phyloP scores from a whole-genome alignment of 2,888 invertebrate species.

The Panzeria rudis region DNA sequence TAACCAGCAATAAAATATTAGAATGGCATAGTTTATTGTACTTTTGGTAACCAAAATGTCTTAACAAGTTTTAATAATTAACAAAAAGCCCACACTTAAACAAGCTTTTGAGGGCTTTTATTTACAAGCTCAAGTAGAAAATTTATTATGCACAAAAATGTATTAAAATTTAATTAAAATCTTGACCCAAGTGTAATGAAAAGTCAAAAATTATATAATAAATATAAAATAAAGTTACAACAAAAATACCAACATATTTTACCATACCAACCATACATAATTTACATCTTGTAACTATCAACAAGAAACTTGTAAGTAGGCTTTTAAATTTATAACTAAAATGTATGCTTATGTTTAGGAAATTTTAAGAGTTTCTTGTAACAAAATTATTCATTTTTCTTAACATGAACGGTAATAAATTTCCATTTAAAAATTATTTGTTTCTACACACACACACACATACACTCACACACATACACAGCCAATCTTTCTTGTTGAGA shows the following conservation, averaged over 20 bases:
- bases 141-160: constrained; percentile 44
- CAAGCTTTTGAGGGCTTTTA: background rate
- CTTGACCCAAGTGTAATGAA: constrained; percentile 57
- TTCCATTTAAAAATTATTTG: constrained; percentile 23
- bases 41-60: background rate
- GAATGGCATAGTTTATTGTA: background rate
- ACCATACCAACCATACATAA: constrained; percentile 1
- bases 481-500: background rate
- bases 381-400: constrained; percentile 47
- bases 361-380: constrained; percentile 35
- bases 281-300: constrained; percentile 14
- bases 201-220: constrained; percentile 41
- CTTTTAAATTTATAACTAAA: constrained; percentile 15
- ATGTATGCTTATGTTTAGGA: constrained; percentile 14
- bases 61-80: constrained; percentile 51
- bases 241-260: background rate
- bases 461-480: background rate
- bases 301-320: constrained; percentile 19
- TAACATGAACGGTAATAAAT: constrained; percentile 55
- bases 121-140: constrained; percentile 3
- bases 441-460: background rate
- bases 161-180: constrained; percentile 70
- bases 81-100: constrained; percentile 21
- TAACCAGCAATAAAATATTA: background rate
- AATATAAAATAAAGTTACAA: constrained; percentile 21